These are phyloP conservation scores for Chaenocephalus aceratus DNA, from an alignment of 2,113 vertebrate species.

Conservation along the genomic window DNA sequence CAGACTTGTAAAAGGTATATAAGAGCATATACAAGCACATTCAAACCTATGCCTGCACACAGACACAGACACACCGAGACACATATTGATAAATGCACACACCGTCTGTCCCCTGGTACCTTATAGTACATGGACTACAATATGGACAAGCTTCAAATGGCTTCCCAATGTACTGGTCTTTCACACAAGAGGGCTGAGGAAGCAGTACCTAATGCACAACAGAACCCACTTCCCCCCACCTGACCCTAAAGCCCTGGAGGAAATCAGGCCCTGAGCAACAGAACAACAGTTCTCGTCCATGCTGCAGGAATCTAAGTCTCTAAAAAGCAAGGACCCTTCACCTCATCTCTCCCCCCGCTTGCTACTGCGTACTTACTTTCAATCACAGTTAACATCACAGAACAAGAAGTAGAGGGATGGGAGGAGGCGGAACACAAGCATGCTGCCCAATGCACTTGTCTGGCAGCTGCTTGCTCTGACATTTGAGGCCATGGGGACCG, in stretches of 20 bases:
- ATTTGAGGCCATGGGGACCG: constrained; percentile 82
- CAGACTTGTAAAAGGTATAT: constrained; percentile 26
- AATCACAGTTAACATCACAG: constrained; percentile 90
- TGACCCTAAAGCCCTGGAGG: constrained; percentile 77
- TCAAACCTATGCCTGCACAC: not conserved
- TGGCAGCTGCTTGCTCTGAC: constrained; percentile 81
- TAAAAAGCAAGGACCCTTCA: constrained; percentile 88
- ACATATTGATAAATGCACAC: constrained; percentile 32
- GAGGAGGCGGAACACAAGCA: constrained; percentile 72
- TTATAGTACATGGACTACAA: constrained; percentile 44
- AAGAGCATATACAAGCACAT: constrained; percentile 17
- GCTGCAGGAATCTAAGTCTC: constrained; percentile 89
- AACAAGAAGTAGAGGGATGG: constrained; percentile 84
- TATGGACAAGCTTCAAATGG: constrained; percentile 90
- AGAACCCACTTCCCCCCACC: constrained; percentile 40
- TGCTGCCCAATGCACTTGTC: constrained; percentile 78
- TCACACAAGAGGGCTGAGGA: constrained; percentile 78
- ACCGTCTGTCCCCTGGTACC: constrained; percentile 57
- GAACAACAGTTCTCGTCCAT: constrained; percentile 75
- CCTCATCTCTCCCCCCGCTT: constrained; percentile 51
- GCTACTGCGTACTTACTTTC: constrained; percentile 78
- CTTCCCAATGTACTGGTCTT: constrained; percentile 85
- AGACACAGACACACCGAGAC: too few species aligned
- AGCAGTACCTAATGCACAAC: constrained; percentile 56
- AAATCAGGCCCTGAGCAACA: constrained; percentile 60